Evolutionary conservation across 2,113 vertebrate species (phyloP).

Genomic region (Tichodroma muraria): DNA sequence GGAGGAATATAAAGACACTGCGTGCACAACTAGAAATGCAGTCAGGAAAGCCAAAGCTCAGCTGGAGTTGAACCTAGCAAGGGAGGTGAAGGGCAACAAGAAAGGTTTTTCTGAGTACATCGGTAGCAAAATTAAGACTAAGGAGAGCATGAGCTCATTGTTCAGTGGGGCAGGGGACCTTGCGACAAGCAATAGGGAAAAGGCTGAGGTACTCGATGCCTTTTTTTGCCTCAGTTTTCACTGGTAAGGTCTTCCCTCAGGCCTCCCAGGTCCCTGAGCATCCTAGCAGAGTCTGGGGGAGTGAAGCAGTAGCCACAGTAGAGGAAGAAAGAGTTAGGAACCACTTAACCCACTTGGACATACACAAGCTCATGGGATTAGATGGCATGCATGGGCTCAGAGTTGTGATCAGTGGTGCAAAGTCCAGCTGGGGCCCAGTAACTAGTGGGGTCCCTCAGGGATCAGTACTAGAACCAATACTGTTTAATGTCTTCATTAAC

Average conservation of each 20-base stretch:
- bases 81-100: not conserved
- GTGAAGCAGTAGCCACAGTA: not conserved
- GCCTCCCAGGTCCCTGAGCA: not conserved
- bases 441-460: not conserved
- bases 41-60: not conserved
- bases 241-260: not conserved
- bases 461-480: not conserved
- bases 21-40: not conserved
- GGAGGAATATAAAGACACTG: not conserved
- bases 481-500: not conserved
- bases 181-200: not conserved
- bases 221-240: not conserved
- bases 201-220: not conserved
- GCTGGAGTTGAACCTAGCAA: not conserved
- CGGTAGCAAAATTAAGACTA: not conserved
- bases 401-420: not conserved
- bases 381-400: not conserved
- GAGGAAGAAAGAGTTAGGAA: not conserved
- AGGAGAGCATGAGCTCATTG: not conserved
- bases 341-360: not conserved
- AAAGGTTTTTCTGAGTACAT: not conserved
- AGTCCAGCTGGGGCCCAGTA: not conserved
- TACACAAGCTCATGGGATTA: not conserved
- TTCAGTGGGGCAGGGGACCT: not conserved
- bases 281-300: not conserved